Conservation (phyloP, 1,140 invertebrate species). For the Paracyclopina nana region DNA sequence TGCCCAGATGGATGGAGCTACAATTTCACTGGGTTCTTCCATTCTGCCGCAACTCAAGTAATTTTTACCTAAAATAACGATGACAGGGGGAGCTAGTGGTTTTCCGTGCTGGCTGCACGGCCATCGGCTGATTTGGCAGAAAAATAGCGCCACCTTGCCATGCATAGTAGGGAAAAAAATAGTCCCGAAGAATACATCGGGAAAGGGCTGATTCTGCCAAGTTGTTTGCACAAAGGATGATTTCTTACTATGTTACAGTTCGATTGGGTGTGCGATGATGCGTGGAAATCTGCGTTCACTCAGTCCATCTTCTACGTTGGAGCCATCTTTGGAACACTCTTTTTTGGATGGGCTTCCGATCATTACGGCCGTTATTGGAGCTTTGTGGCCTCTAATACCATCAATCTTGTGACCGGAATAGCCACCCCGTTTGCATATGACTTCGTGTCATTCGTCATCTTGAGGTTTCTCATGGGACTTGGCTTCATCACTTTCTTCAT, state of each 20-base stretch:
- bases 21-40: background rate
- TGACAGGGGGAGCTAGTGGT: no score
- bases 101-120: no score
- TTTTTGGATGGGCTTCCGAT: background rate
- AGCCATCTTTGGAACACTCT: background rate
- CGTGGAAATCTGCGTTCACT: background rate
- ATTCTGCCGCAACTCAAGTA: background rate
- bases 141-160: no score
- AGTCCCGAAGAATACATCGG: no score
- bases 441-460: background rate
- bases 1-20: background rate
- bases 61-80: no score
- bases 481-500: background rate
- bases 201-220: no score
- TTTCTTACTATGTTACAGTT: no score
- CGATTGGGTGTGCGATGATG: background rate
- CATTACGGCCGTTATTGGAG: background rate
- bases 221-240: no score
- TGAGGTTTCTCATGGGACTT: constrained; percentile 4
- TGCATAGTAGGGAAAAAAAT: no score
- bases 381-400: background rate
- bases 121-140: no score
- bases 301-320: constrained; percentile 1
- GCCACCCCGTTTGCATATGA: background rate
- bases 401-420: background rate